Percentiles rank a stretch among this genome's conserved stretches.
Evolutionary conservation across 2,113 vertebrate genomes (phyloP).

Genomic region (Hippotragus niger): DNA sequence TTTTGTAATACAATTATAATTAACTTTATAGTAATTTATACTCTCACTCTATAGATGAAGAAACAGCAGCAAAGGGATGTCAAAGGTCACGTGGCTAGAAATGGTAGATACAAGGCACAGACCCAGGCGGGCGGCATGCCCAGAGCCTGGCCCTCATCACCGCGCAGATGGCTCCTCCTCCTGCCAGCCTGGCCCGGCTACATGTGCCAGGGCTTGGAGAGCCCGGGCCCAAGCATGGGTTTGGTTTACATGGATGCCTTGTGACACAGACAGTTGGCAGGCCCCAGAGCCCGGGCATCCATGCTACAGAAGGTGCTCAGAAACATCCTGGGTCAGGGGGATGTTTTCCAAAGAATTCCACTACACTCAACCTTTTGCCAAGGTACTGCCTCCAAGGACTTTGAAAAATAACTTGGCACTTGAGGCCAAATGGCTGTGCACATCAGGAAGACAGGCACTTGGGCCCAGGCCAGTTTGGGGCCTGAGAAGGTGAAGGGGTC

Average conservation of each 20-base stretch:
- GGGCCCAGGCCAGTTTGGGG: neutral
- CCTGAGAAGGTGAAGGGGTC: neutral
- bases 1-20: neutral
- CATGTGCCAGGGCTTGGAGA: neutral
- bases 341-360: neutral
- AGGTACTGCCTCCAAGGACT: neutral
- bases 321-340: neutral
- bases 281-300: neutral
- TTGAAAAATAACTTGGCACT: neutral
- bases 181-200: neutral
- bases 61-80: neutral
- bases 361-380: neutral
- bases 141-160: too few species aligned
- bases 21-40: constrained; percentile 2
- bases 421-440: neutral
- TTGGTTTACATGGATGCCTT: neutral
- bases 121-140: neutral
- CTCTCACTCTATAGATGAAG: neutral
- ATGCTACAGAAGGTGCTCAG: neutral
- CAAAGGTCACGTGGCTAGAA: neutral
- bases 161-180: neutral
- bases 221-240: neutral
- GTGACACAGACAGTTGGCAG: neutral
- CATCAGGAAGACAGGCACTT: neutral
- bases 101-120: neutral